Evolutionary conservation across 2,888 invertebrate species (phyloP), one percentile per base, ranked within the genome.

Genomic region (Macrosoma leucophasiata): DNA sequence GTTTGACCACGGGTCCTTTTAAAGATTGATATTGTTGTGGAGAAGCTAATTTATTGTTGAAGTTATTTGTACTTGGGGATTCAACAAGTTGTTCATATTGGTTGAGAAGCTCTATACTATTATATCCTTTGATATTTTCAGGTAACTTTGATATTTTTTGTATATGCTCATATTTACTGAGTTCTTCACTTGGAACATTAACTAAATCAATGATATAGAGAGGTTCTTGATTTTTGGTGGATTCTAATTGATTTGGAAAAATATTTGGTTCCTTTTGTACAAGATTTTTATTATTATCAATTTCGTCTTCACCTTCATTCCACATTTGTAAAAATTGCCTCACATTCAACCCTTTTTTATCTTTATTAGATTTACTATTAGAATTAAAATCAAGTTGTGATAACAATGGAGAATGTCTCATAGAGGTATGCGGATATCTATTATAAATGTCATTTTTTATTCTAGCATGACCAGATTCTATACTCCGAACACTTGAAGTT

Each of bases 301-400:
- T 58, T 50, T 79, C 84, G 31, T 85, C 85, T 56, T 82, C 84
- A 24, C 78, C 84, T 60, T 85, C 85, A 72, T 74, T 84, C 85
- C 85, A 85, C 73, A 74, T 82, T 69, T 79, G 74, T 26, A 84
- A 58, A 61, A 78, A 85, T 49, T 85, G 84, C 43, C 84, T 65
- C 3, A 85, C 74, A 70, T 84, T 50, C 45, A 84, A 66, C 45
- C 62, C 58, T 42, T 73, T 73, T 47, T 68, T 78, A 19, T 65
- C 62, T 56, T 68, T 71, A 10, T 50, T 58, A 41, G 48, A 35
- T 50, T 65, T 75, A 22, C 54, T 40, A 33, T 48, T 48, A 22
- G 33, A 17, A 22, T 18, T 32, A 21, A 32, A 26, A 19, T 36
- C 33, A 31, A 35, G 32, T 22, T 20, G n/a, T n/a, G n/a, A n/a